Percentiles rank a stretch among this genome's conserved stretches.
These are phyloP conservation scores for Perca schrenkii DNA, from an alignment of 2,113 vertebrate genomes.

Conservation along the genomic window DNA sequence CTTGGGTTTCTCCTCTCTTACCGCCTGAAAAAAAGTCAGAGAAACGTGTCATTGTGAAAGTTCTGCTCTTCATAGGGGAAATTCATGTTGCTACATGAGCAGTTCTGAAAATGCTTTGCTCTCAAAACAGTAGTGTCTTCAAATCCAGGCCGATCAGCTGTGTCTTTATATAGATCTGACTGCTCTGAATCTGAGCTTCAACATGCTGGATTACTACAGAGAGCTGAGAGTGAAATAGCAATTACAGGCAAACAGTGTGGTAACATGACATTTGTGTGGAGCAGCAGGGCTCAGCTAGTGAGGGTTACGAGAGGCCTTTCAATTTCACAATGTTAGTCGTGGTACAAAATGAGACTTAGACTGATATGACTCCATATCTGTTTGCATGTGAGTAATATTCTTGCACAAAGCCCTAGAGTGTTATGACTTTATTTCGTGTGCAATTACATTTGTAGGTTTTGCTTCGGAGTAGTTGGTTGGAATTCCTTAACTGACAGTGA, in stretches of 20 bases:
- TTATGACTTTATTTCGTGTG: conserved; percentile 31
- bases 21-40: conserved; percentile 8
- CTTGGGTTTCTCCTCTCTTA: conserved; percentile 11
- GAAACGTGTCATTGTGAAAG: conserved; percentile 67
- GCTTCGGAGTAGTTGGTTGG: conserved; percentile 15
- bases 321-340: conserved; percentile 38
- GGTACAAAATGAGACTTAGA: conserved; percentile 32
- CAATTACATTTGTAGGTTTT: conserved; percentile 6
- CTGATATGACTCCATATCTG: conserved; percentile 43
- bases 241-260: conserved; percentile 52
- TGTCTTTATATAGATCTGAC: conserved; percentile 63
- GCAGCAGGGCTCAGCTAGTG: conserved; percentile 19
- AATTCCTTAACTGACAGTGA: conserved; percentile 27
- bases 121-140: conserved; percentile 60
- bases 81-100: conserved; percentile 60
- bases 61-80: conserved; percentile 41
- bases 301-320: conserved; percentile 23
- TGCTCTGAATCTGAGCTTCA: conserved; percentile 30
- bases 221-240: conserved; percentile 51
- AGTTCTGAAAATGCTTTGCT: conserved; percentile 59
- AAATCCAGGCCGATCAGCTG: conserved; percentile 71
- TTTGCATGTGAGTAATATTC: conserved; percentile 33
- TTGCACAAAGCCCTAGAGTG: conserved; percentile 6
- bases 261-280: conserved; percentile 50
- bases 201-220: conserved; percentile 49